Evolutionary conservation across 1,140 invertebrate genomes (phyloP).

Genomic region (Listronotus oregonensis): DNA sequence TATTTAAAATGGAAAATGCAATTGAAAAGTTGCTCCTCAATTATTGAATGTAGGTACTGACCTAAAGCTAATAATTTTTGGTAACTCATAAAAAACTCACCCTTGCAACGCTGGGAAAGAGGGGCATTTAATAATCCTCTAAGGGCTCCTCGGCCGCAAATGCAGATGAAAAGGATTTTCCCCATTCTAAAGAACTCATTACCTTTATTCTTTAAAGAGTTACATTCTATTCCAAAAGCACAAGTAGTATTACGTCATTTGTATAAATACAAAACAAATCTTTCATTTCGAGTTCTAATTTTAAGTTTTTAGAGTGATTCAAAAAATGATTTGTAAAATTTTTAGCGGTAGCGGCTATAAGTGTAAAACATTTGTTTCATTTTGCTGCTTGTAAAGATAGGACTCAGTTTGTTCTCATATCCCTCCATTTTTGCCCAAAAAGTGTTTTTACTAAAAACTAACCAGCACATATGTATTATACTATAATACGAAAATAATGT

Average conservation of each 20-base stretch:
- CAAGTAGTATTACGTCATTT: slow-evolving; percentile 65
- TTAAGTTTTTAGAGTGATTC: slow-evolving; percentile 20
- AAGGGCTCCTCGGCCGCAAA: slow-evolving; percentile 18
- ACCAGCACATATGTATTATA: too few species aligned
- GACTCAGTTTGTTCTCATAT: slow-evolving; percentile 53
- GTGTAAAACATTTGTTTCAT: slow-evolving; percentile 53
- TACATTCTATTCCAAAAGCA: slow-evolving; percentile 63
- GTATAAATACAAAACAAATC: slow-evolving; percentile 60
- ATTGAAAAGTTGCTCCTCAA: too few species aligned
- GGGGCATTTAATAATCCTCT: slow-evolving; percentile 20
- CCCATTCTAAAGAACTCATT: slow-evolving; percentile 61
- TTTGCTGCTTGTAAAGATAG: slow-evolving; percentile 56
- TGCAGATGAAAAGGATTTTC: slow-evolving; percentile 39
- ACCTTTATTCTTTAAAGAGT: slow-evolving; percentile 61
- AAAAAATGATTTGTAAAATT: slow-evolving; percentile 48
- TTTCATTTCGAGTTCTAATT: slow-evolving; percentile 38
- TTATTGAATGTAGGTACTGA: too few species aligned
- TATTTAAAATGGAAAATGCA: too few species aligned
- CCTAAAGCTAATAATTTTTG: too few species aligned
- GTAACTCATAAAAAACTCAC: slow-evolving; percentile 12
- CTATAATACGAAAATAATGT: too few species aligned
- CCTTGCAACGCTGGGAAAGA: slow-evolving; percentile 39
- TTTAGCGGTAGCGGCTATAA: slow-evolving; percentile 47
- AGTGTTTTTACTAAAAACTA: slow-evolving; percentile 16
- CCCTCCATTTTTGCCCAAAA: slow-evolving; percentile 53